Conservation (phyloP, 1,140 invertebrate genomes). For the Ceratina japonica region DNA sequence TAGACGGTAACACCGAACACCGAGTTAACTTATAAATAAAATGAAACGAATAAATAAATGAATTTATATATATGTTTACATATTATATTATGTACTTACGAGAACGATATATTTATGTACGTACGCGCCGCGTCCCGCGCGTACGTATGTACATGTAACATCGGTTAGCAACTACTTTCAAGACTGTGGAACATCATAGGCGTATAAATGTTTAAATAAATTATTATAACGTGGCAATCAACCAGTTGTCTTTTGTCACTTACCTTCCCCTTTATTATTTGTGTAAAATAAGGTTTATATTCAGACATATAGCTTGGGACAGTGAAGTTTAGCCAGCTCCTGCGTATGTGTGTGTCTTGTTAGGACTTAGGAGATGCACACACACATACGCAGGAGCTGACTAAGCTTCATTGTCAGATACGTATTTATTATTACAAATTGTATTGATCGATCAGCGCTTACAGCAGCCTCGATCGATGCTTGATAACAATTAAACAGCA, state of each 20-base stretch:
- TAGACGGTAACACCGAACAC: slow-evolving; percentile 52
- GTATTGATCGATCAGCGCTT: background rate
- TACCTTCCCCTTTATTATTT: background rate
- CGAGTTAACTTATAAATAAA: slow-evolving; percentile 66
- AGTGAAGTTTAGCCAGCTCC: too few species aligned
- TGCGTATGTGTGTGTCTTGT: too few species aligned
- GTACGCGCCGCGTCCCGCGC: slow-evolving; percentile 24
- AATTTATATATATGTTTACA: slow-evolving; percentile 56
- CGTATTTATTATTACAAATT: too few species aligned
- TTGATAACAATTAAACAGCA: background rate
- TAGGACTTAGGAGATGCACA: too few species aligned
- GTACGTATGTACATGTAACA: slow-evolving; percentile 44
- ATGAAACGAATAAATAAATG: slow-evolving; percentile 35
- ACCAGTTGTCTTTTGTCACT: background rate
- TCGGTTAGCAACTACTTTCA: slow-evolving; percentile 64
- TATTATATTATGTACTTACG: slow-evolving; percentile 36
- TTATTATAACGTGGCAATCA: slow-evolving; percentile 67
- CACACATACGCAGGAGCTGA: too few species aligned
- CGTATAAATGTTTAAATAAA: slow-evolving; percentile 75
- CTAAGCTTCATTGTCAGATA: too few species aligned
- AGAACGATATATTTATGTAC: slow-evolving; percentile 41
- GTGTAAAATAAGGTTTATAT: too few species aligned
- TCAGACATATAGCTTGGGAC: too few species aligned
- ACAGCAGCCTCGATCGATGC: background rate
- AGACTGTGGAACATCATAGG: slow-evolving; percentile 73